Conservation (phyloP, 2,113 vertebrate species). For the Nannobrachium achirus region DNA sequence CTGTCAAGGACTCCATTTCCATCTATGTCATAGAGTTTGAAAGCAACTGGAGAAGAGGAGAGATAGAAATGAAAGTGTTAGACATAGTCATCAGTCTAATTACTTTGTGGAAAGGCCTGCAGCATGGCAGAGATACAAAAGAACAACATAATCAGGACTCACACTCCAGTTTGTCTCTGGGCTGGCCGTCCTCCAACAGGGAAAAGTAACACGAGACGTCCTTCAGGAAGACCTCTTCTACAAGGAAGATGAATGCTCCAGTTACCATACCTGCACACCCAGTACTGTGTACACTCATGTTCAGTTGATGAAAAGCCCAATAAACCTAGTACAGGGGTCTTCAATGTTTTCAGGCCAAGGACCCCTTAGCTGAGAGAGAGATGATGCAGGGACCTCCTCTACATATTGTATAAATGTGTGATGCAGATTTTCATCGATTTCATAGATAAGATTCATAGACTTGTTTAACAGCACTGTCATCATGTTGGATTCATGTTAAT, state of each 20-base stretch:
- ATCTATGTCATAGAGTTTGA: constrained; percentile 90
- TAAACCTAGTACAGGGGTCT: too few species aligned
- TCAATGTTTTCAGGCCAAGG: too few species aligned
- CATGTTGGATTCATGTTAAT: too few species aligned
- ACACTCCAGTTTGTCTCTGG: constrained; percentile 91
- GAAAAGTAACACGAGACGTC: constrained; percentile 93
- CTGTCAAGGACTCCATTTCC: constrained; percentile 90
- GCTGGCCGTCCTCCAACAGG: constrained; percentile 87
- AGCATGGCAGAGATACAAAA: neutral
- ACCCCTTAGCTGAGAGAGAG: too few species aligned
- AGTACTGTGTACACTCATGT: constrained; percentile 15
- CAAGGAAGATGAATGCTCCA: constrained; percentile 17
- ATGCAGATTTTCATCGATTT: too few species aligned
- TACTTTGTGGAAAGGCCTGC: constrained; percentile 3
- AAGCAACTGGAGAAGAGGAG: constrained; percentile 80
- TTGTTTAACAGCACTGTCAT: too few species aligned
- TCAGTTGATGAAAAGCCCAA: neutral
- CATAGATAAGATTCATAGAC: too few species aligned
- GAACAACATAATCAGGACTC: constrained; percentile 63
- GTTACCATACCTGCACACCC: constrained; percentile 32
- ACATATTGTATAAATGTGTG: too few species aligned
- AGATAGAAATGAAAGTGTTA: constrained; percentile 10
- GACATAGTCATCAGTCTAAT: neutral
- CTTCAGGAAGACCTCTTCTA: constrained; percentile 84
- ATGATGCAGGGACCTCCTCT: too few species aligned